Percentiles rank a stretch among this genome's conserved stretches.
These are phyloP conservation scores for Spinibarbus caldwelli DNA, from an alignment of 2,797 vertebrate species.

Conservation along the genomic window DNA sequence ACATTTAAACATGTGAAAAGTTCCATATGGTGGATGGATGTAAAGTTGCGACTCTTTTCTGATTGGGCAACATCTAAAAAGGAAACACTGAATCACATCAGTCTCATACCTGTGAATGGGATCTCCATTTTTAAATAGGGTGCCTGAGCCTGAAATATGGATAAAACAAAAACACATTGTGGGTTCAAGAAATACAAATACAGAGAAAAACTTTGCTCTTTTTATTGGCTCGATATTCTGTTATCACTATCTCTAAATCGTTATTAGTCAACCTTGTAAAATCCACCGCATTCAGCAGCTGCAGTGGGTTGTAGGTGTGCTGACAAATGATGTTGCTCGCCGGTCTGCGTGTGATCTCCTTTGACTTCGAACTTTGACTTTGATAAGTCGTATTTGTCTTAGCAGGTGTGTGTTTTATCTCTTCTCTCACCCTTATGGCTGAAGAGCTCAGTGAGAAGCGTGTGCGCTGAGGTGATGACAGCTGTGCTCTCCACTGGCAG, in stretches of 20 bases:
- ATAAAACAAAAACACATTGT: not conserved
- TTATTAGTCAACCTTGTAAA: not conserved
- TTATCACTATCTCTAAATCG: not conserved
- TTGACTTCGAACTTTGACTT: too few species aligned
- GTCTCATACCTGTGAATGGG: conserved; percentile 77
- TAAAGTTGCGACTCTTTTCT: not conserved
- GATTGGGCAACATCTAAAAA: not conserved
- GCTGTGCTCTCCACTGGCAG: conserved; percentile 82
- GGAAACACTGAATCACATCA: not conserved
- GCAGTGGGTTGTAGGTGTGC: too few species aligned
- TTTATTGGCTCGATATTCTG: not conserved
- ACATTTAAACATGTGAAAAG: not conserved
- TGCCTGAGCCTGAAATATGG: conserved; percentile 80
- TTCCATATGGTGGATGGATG: not conserved
- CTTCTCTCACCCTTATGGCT: conserved; percentile 81
- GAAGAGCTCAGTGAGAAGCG: conserved; percentile 86
- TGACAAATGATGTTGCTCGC: too few species aligned
- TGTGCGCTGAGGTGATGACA: conserved; percentile 82
- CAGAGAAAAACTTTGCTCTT: not conserved
- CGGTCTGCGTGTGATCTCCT: too few species aligned
- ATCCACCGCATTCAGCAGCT: too few species aligned
- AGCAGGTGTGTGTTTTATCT: not conserved
- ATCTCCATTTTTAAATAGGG: conserved; percentile 86
- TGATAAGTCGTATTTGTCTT: not conserved
- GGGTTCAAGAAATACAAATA: not conserved